Conservation (phyloP, 2,888 invertebrate genomes). For the Dolomedes plantarius region DNA sequence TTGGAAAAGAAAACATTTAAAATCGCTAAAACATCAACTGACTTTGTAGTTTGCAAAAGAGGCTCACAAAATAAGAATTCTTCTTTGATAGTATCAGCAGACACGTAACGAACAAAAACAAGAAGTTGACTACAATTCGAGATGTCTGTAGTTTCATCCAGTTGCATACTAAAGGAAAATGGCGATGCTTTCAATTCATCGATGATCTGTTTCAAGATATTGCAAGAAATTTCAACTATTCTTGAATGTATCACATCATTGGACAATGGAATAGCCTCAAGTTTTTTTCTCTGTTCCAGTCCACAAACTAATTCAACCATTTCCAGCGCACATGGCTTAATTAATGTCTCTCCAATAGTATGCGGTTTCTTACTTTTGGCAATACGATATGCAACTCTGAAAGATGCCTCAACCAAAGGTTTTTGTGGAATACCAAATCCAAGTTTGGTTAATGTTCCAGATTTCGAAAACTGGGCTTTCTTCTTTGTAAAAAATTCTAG, state of each 20-base stretch:
- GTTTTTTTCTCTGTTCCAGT: constrained; percentile 44
- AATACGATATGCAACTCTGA: constrained; percentile 39
- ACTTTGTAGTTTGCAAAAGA: constrained; percentile 41
- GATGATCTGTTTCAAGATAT: constrained; percentile 44
- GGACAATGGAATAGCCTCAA: constrained; percentile 43
- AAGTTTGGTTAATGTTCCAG: constrained; percentile 37
- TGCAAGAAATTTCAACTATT: constrained; percentile 23
- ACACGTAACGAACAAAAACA: constrained; percentile 53
- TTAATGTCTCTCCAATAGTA: constrained; percentile 48
- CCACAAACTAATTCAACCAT: constrained; percentile 42
- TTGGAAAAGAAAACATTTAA: too few relatives aligned
- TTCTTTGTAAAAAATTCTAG: constrained; percentile 36
- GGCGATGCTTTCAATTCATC: constrained; percentile 56
- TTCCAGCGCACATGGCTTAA: constrained; percentile 44
- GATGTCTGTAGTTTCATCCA: constrained; percentile 77
- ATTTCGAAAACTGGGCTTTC: constrained; percentile 28
- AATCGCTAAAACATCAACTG: constrained; percentile 38
- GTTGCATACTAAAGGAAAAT: constrained; percentile 61
- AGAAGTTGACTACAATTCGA: constrained; percentile 48
- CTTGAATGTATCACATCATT: constrained; percentile 45
- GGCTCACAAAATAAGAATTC: constrained; percentile 44
- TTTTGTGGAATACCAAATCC: constrained; percentile 43
- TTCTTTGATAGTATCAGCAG: constrained; percentile 51
- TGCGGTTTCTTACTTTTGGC: constrained; percentile 49
- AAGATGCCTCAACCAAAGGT: constrained; percentile 22